Conservation (phyloP, 2,113 vertebrate genomes). For the Entelurus aequoreus region DNA sequence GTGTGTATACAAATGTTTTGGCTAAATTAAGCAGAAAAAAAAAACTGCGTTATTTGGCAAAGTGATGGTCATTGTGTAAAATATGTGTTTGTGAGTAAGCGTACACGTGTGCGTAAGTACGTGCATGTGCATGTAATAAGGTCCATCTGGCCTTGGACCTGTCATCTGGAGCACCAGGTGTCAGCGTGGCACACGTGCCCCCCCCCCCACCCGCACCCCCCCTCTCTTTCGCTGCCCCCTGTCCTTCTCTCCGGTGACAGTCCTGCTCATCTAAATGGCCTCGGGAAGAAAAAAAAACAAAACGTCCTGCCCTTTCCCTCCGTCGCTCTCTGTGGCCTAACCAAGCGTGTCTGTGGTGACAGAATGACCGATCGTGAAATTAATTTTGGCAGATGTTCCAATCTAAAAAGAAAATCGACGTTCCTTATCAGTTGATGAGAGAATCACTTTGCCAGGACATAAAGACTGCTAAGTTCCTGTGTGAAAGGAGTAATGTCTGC, state of each 20-base stretch:
- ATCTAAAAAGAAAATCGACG: conserved; percentile 53
- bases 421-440: conserved; percentile 44
- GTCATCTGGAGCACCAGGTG: conserved; percentile 79
- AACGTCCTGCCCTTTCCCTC: conserved; percentile 53
- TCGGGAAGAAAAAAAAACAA: conserved; percentile 18
- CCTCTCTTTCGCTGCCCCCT: conserved; percentile 31
- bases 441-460: conserved; percentile 47
- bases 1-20: conserved; percentile 16
- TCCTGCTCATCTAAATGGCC: conserved; percentile 52
- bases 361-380: conserved; percentile 42
- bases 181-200: conserved; percentile 52
- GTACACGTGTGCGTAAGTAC: conserved; percentile 38
- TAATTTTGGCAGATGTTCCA: conserved; percentile 50
- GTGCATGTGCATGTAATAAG: conserved; percentile 44
- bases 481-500: not conserved
- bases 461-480: conserved; percentile 17
- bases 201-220: too few relatives aligned
- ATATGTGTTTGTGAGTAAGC: conserved; percentile 40
- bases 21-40: conserved; percentile 4
- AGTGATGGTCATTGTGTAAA: conserved; percentile 35
- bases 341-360: conserved; percentile 37
- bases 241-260: conserved; percentile 49
- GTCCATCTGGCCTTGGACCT: conserved; percentile 70
- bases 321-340: conserved; percentile 35
- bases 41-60: conserved; percentile 6